Base-by-base conservation (phyloP, 2,797 vertebrate genomes). In the Hoplostethus atlanticus region DNA sequence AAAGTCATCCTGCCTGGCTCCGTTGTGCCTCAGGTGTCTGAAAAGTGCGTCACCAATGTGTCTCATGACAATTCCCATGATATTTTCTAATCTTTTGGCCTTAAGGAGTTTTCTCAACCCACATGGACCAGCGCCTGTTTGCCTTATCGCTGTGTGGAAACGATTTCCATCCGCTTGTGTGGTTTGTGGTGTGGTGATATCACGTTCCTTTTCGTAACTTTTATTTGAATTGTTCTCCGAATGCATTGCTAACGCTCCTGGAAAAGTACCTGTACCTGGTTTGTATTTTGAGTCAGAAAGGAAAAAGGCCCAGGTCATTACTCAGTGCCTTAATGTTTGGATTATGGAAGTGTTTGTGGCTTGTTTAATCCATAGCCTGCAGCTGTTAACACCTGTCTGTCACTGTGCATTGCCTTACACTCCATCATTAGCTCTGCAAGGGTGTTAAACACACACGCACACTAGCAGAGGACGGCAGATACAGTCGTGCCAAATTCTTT, bases 311-410 rank as follows among this genome's bases (percentile, higher is more conserved):
- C 1, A 0, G 9, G 44, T 36, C 34, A 68, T 77, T 66, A 67
- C 51, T 82, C 64, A 80, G 68, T 21, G 74, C 59, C 63, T 21
- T 21, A 21, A 70, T 71, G 77, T 76, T 58, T 58, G 71, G 51
- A 80, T 81, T 81, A 80, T 78, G 52, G 73, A 88, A 89, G 81
- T 76, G 82, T 90, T 88, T 92, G 82, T 84, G 67, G 74, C 72
- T 87, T 86, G 82, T 91, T 88, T 84, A 76, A 65, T 76, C 52
- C 59, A 17, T 62, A 54, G 69, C 84, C 84, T 73, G 65, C 71
- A 84, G 86, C 80, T 71, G 76, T 84, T 89, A 86, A 89, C 91
- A 92, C 89, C 91, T 90, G 92, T 73, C 81, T 88, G 90, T 84
- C 86, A 77, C 81, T 83, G 81, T 80, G 66, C 68, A 42, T 73